Conservation (phyloP, 2,797 vertebrate species). For the Okamejei kenojei region DNA sequence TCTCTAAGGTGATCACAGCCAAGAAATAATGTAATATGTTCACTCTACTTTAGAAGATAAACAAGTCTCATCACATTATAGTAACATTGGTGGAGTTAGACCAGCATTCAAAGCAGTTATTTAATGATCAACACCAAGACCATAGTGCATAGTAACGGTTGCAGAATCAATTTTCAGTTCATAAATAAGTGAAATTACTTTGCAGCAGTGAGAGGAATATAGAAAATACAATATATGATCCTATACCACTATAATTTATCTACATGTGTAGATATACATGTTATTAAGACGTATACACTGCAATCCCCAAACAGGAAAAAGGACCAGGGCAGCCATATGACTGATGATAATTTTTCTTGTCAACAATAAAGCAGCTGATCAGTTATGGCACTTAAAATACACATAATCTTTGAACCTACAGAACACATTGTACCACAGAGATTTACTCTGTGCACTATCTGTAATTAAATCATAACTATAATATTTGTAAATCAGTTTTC, state of each 20-base stretch:
- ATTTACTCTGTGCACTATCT: slow-evolving; percentile 13
- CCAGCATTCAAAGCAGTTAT: neutral
- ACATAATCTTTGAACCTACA: neutral
- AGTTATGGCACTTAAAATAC: neutral
- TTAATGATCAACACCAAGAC: neutral
- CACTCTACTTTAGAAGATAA: neutral
- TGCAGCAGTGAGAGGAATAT: neutral
- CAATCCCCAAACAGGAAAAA: neutral
- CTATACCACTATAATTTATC: neutral
- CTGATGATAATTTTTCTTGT: neutral
- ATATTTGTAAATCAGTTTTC: neutral
- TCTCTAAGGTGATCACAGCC: neutral
- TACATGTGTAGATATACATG: neutral
- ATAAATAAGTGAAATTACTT: neutral
- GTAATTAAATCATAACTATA: neutral
- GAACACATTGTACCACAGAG: neutral
- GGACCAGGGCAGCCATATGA: too few species aligned
- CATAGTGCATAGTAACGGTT: neutral
- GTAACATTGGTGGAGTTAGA: neutral
- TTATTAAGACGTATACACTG: neutral
- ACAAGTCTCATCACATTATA: neutral
- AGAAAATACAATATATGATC: neutral
- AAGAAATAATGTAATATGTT: neutral
- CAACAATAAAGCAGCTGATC: neutral
- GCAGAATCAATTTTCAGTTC: neutral